Evolutionary conservation across 1,140 invertebrate genomes (phyloP), one percentile per base, ranked within the genome.

Genomic region (Pseudomyrmex flavicornis): DNA sequence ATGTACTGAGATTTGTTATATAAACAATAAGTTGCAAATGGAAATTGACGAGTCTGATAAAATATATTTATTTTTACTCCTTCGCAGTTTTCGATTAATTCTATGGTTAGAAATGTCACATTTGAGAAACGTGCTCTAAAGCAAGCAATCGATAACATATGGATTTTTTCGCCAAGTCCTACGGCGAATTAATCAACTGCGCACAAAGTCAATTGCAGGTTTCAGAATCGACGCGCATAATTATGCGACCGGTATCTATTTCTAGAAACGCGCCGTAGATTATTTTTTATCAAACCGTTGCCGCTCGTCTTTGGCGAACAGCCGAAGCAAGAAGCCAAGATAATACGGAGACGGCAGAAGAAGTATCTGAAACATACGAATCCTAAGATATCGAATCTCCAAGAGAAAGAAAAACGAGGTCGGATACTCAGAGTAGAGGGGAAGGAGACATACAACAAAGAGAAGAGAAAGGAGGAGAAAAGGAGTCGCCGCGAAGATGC

Each of bases 201-300:
- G 48, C 59, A 56, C 44, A 52, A 66, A 84, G 74, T 59, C 84
- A 66, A 85, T 87, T 82, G 86, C 90, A 92, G 85, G 87, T 92
- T 91, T 83, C 88, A 70, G 89, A 90, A 90, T 91, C 85, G 84
- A 74, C 75, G 73, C 83, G 79, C 80, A 83, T 75, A 85, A 91
- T 92, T 92, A 92, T 93, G 89, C 92, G 90, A 88, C 79, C 89
- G 90, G 89, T 2, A 26, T 93, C 92, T 93, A 93, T 93, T 93
- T 92, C 91, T 91, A 92, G 92, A 93, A 91, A 35, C 86, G 74
- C 82, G 82, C 83, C 84, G 62, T 90, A 91, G 88, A 87, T 93
- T 93, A 92, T 93, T 93, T 93, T 93, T 92, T 91, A 90, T 87
- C 88, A 83, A 35, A 54, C 73, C 87, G 86, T 87, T 35, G 85